Evolutionary conservation across 2,888 invertebrate species (phyloP).

Genomic region (Tortrix viridana): DNA sequence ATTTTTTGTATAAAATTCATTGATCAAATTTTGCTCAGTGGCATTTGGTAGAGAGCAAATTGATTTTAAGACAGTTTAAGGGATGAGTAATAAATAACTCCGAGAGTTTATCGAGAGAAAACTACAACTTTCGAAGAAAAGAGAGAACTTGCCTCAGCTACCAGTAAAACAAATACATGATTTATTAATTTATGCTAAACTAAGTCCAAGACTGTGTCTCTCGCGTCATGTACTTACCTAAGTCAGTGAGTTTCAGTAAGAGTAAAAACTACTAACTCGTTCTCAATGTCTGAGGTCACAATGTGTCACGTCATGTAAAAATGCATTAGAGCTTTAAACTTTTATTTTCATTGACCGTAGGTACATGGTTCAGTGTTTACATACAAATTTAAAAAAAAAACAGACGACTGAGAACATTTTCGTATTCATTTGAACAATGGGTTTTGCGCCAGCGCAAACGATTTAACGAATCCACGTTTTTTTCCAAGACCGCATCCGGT

Average conservation of each 20-base stretch:
- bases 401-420: conserved; percentile 2
- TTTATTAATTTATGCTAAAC: conserved; percentile 63
- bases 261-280: no score
- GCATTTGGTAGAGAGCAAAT: not conserved
- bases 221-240: conserved; percentile 54
- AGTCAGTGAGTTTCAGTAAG: conserved; percentile 40
- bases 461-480: conserved; percentile 34
- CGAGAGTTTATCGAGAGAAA: not conserved
- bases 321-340: no score
- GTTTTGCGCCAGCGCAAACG: conserved; percentile 18
- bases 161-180: conserved; percentile 10
- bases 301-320: no score
- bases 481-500: conserved; percentile 34
- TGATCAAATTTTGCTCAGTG: not conserved
- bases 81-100: not conserved
- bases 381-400: no score
- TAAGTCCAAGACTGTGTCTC: conserved; percentile 57
- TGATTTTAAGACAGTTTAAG: not conserved
- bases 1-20: no score
- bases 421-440: conserved; percentile 10
- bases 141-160: conserved; percentile 3
- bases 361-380: no score
- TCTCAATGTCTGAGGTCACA: no score
- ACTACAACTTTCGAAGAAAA: conserved; percentile 10
- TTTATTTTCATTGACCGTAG: no score